These are phyloP conservation scores for Peromyscus maniculatus DNA, from an alignment of 2,113 vertebrate genomes.

Conservation along the genomic window DNA sequence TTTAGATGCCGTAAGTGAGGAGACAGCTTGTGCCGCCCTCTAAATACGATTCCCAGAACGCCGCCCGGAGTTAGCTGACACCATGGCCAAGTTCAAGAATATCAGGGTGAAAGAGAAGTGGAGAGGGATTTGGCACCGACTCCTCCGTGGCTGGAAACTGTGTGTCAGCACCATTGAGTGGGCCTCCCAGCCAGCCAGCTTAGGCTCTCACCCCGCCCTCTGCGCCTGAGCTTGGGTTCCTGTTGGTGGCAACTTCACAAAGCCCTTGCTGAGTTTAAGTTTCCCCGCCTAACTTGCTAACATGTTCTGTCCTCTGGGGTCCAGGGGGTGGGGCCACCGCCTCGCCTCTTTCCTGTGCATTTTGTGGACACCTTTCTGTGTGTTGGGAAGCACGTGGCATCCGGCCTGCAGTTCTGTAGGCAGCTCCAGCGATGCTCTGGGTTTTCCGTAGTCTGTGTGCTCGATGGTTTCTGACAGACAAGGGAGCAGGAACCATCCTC, in stretches of 20 bases:
- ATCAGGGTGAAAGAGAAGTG: conserved; percentile 50
- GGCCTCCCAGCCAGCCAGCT: neutral
- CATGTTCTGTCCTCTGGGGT: neutral
- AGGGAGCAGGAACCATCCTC: neutral
- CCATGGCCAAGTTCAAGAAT: conserved; percentile 67
- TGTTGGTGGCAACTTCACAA: conserved; percentile 51
- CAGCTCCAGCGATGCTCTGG: neutral
- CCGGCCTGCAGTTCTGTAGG: neutral
- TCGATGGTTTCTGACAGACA: neutral
- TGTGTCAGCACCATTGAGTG: conserved; percentile 44
- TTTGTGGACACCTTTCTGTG: neutral
- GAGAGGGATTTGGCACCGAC: conserved; percentile 71
- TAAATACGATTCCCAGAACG: conserved; percentile 70
- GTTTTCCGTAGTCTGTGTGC: too few relatives aligned
- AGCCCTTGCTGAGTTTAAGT: neutral
- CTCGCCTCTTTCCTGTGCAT: accelerated
- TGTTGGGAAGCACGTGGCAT: neutral
- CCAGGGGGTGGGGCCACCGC: neutral
- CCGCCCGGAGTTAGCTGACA: conserved; percentile 46
- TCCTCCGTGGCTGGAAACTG: conserved; percentile 80
- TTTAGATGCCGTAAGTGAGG: neutral
- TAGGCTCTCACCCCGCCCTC: conserved; percentile 62
- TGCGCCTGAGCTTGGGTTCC: neutral
- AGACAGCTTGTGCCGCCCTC: conserved; percentile 34
- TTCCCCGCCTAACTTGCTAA: neutral